Conservation (phyloP, 2,888 invertebrate genomes). For the Monopis laevigella region DNA sequence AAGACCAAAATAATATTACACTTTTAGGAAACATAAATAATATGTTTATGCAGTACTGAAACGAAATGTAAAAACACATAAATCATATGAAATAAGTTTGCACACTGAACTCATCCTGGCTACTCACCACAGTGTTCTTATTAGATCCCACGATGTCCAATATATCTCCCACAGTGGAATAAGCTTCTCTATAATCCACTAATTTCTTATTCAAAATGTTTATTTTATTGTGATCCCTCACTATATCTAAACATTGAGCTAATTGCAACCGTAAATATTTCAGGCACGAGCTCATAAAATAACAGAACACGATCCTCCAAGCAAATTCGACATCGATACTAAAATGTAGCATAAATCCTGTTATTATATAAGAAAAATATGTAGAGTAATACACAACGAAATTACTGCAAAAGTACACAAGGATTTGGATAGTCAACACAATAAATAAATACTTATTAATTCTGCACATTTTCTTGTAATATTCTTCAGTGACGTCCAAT, state of each 20-base stretch:
- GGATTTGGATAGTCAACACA: not conserved
- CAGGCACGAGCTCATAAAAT: not conserved
- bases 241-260: not conserved
- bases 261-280: not conserved
- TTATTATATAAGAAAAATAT: not conserved
- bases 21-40: not conserved
- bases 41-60: conserved; percentile 1
- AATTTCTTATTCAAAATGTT: too few species aligned
- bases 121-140: not conserved
- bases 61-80: too few species aligned
- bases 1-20: not conserved
- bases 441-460: not conserved
- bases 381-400: not conserved
- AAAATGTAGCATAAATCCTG: not conserved
- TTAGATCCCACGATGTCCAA: not conserved
- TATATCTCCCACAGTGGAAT: not conserved
- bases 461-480: not conserved
- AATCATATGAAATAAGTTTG: not conserved
- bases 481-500: not conserved
- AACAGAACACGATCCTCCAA: not conserved
- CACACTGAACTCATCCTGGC: not conserved
- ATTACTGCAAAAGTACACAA: not conserved
- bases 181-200: not conserved
- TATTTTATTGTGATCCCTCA: too few species aligned
- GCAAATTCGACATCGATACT: not conserved